Evolutionary conservation across 2,113 vertebrate genomes (phyloP).

Genomic region (Beaufortia kweichowensis): DNA sequence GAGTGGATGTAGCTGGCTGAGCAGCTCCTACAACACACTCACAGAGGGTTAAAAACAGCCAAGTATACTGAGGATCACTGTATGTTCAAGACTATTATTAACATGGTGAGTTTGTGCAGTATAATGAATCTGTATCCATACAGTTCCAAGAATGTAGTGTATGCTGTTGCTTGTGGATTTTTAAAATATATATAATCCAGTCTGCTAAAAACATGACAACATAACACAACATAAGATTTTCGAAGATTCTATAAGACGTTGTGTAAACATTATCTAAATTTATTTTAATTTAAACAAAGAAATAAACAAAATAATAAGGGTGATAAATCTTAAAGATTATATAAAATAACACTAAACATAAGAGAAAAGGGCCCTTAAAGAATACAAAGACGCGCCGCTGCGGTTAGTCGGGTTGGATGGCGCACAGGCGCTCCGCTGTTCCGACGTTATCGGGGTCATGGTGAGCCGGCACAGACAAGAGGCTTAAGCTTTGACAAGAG

Average conservation of each 20-base stretch:
- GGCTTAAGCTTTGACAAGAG: constrained; percentile 69
- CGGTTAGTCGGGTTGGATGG: not conserved
- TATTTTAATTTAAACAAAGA: no score
- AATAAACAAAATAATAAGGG: no score
- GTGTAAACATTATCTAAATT: no score
- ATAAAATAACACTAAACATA: no score
- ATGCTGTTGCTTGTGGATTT: not conserved
- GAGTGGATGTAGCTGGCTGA: constrained; percentile 47
- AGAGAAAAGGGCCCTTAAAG: not conserved
- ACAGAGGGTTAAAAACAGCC: constrained; percentile 3
- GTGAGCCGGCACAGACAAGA: constrained; percentile 64
- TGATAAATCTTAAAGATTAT: no score
- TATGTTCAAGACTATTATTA: constrained; percentile 25
- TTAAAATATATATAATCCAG: not conserved
- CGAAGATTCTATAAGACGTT: no score
- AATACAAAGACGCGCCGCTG: not conserved
- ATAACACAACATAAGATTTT: no score
- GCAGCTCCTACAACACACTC: constrained; percentile 44
- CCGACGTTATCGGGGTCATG: constrained; percentile 64
- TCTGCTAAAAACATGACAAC: not conserved
- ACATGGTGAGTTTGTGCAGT: constrained; percentile 12
- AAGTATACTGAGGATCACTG: not conserved
- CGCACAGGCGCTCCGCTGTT: constrained; percentile 21
- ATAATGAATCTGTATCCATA: constrained; percentile 15
- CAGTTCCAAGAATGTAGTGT: not conserved